A percentile compares a stretch with the other conserved stretches of the same genome.
Conservation (phyloP, 2,888 invertebrate species). For the Chirona hameri region DNA sequence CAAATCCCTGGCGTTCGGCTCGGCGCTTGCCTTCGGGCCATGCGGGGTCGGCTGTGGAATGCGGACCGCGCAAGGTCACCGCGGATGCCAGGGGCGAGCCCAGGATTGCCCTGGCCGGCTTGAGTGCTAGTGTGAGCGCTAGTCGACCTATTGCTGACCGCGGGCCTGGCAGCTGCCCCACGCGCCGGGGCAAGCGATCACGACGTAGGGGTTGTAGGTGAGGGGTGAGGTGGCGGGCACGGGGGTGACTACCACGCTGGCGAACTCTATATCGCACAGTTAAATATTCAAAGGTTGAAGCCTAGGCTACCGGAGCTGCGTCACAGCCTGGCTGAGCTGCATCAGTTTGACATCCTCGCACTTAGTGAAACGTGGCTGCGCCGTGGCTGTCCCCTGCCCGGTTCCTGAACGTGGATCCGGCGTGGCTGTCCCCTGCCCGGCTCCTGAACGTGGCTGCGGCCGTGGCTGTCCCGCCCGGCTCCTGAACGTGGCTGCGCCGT, state of each 20-base stretch:
- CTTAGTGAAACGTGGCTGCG: not conserved
- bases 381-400: not conserved
- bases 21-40: not conserved
- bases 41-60: not conserved
- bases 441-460: too few relatives aligned
- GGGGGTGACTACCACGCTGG: not conserved
- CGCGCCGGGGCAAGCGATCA: not conserved
- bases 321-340: not conserved
- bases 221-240: not conserved
- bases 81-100: not conserved
- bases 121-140: not conserved
- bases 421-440: too few relatives aligned
- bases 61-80: not conserved
- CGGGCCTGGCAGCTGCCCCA: not conserved
- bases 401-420: not conserved
- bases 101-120: not conserved
- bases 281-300: not conserved
- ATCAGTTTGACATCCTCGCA: not conserved
- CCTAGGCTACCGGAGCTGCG: not conserved
- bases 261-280: not conserved
- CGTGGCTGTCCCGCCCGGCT: too few relatives aligned
- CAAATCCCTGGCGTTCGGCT: not conserved
- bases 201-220: not conserved
- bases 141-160: not conserved
- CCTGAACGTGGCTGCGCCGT: too few relatives aligned